Percentiles rank a stretch among this genome's conserved stretches.
Evolutionary conservation across 30 jellyfish, hydroid and myxozoan species (phyloP).

Genomic region (Aurelia coerulea): DNA sequence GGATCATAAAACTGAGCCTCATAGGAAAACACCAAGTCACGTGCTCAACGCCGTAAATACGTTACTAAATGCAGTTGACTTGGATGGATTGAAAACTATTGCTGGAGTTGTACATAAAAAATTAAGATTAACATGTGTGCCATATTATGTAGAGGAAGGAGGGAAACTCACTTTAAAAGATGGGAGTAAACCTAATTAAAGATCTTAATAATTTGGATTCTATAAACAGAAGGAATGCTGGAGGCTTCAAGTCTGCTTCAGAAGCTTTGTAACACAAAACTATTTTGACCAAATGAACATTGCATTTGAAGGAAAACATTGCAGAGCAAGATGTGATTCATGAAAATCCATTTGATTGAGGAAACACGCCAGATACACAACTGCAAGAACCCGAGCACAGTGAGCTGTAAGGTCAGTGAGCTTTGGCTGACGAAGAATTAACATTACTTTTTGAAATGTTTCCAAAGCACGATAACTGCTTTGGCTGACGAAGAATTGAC

Average conservation of each 20-base stretch:
- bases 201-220: not conserved
- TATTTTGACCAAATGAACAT: no score
- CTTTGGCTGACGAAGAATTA: no score
- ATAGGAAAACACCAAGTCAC: constrained; percentile 72
- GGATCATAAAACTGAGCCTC: constrained; percentile 11
- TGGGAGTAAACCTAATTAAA: constrained; percentile 33
- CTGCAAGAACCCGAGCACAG: not conserved
- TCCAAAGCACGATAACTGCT: no score
- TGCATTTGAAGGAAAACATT: no score
- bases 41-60: constrained; percentile 84
- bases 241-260: no score
- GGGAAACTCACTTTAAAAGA: constrained; percentile 34
- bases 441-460: no score
- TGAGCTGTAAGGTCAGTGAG: no score
- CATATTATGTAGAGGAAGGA: constrained; percentile 47
- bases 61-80: constrained; percentile 74
- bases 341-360: not conserved
- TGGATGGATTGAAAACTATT: constrained; percentile 66
- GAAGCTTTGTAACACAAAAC: no score
- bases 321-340: no score
- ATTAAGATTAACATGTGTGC: constrained; percentile 83
- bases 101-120: constrained; percentile 88
- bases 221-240: not conserved
- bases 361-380: not conserved
- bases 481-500: no score